Conservation (phyloP, 2,797 vertebrate genomes). For the Alcedo quadribrachys region DNA sequence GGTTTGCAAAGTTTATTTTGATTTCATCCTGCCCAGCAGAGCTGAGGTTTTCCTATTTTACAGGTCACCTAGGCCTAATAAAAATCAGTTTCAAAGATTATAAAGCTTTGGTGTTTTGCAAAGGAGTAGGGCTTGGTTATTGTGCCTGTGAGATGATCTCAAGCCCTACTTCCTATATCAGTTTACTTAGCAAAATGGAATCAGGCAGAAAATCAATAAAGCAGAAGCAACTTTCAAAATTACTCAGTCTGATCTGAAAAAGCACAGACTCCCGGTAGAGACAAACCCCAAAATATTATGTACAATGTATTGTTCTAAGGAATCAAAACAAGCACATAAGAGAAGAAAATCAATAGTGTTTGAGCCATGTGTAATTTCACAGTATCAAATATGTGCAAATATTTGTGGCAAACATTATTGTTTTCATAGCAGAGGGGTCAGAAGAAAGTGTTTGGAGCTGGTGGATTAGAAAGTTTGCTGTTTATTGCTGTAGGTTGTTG, state of each 20-base stretch:
- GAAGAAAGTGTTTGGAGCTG: not conserved
- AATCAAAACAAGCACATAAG: constrained; percentile 28
- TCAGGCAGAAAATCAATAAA: constrained; percentile 57
- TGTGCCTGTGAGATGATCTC: not conserved
- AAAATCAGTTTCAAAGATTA: constrained; percentile 19
- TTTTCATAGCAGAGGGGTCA: not conserved
- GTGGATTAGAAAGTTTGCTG: not conserved
- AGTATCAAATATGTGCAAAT: constrained; percentile 39
- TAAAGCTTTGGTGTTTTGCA: constrained; percentile 7
- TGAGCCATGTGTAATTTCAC: not conserved
- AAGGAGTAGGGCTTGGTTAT: not conserved
- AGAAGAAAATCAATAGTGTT: constrained; percentile 43
- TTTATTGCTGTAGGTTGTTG: not conserved
- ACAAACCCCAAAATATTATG: constrained; percentile 6
- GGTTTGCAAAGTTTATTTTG: not conserved
- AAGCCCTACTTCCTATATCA: constrained; percentile 13
- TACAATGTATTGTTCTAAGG: not conserved
- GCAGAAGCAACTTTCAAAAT: constrained; percentile 45
- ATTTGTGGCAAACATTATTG: not conserved
- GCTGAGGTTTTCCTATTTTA: constrained; percentile 1
- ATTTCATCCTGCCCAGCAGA: constrained; percentile 17
- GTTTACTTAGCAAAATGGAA: constrained; percentile 50
- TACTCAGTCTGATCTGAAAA: constrained; percentile 30
- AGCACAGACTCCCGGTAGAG: not conserved
- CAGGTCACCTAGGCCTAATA: constrained; percentile 38